Percentiles rank a stretch among this genome's conserved stretches.
These are phyloP conservation scores for Chamaea fasciata DNA, from an alignment of 2,113 vertebrate species.

Conservation along the genomic window DNA sequence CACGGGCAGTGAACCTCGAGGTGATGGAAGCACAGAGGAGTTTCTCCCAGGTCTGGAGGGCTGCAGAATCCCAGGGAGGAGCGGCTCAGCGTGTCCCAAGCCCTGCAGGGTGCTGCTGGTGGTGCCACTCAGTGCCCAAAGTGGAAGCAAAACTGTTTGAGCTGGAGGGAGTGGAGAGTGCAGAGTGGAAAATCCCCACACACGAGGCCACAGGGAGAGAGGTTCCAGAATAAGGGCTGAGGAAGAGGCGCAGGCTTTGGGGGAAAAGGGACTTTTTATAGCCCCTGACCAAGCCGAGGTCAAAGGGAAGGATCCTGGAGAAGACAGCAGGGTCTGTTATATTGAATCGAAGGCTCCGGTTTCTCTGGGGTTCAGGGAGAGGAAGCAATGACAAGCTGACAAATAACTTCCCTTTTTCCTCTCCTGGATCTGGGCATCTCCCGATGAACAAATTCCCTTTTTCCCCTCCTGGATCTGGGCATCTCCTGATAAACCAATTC, in stretches of 20 bases:
- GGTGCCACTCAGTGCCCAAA: background rate
- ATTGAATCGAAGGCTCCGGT: background rate
- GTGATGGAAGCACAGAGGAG: fast-evolving
- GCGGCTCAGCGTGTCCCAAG: fast-evolving
- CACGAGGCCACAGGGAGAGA: background rate
- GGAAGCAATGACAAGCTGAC: background rate
- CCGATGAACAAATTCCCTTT: background rate
- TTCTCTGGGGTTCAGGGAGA: background rate
- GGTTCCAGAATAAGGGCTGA: background rate
- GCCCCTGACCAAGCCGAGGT: background rate
- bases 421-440: background rate
- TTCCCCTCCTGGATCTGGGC: too few relatives aligned
- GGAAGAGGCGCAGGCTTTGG: background rate
- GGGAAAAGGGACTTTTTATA: background rate
- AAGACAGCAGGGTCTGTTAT: background rate
- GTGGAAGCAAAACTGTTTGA: background rate
- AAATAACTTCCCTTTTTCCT: background rate
- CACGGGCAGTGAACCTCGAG: fast-evolving
- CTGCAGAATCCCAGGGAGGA: background rate
- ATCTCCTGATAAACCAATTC: too few relatives aligned
- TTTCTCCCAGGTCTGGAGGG: background rate
- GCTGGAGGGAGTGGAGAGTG: background rate
- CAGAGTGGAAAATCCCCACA: background rate
- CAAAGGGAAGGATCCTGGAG: background rate
- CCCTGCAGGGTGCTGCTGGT: fast-evolving